Base-by-base conservation (phyloP, 1,140 invertebrate genomes). In the Tetragonula clypearis region DNA sequence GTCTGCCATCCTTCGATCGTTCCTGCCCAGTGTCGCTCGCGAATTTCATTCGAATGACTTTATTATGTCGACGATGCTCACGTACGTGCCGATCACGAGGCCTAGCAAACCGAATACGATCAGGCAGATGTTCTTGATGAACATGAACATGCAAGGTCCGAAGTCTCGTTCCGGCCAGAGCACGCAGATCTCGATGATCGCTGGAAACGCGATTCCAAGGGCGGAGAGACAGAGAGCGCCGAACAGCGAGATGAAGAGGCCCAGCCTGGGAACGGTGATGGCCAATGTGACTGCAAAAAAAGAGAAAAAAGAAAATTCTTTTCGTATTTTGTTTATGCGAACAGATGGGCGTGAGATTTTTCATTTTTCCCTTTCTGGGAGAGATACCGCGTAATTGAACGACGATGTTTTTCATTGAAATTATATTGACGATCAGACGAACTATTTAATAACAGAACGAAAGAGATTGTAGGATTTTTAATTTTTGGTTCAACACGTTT, bases 231-330 rank as follows among this genome's bases (percentile, higher is more conserved):
- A 97, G 21, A 98, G 95, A 0, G 98, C 97, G 26, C 98, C 98
- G 79, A 98, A 97, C 66, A 98, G 94, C 0, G 98, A 97, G 84
- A 99, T 99, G 92, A 98, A 97, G 2, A 98, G 95, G 30, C 97
- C 98, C 71, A 99, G 95, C 75, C 97, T 95, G 1, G 98, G 98
- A 79, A 98, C 96, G 2, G 96, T 93, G 23, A 97, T 95, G 6
- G 98, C 98, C 78, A 98, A 90, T 3, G 96, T 88, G 95, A 97
- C 98, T 98, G 95, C 17, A 95, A 95, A 11, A 9, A 90, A 86
- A 88, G 30, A 79, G 95, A 17, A 95, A 95, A 11, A 9, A 90
- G 86, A 88, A 79, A 41, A 86, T 79, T 81, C 79, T 41, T 23
- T 49, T 49, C 35, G 41, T 8, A 49, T 49, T 49, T 49, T 49